phyloP scores from a whole-genome alignment of 2,888 invertebrate species.

The Sminthurinus aureus region DNA sequence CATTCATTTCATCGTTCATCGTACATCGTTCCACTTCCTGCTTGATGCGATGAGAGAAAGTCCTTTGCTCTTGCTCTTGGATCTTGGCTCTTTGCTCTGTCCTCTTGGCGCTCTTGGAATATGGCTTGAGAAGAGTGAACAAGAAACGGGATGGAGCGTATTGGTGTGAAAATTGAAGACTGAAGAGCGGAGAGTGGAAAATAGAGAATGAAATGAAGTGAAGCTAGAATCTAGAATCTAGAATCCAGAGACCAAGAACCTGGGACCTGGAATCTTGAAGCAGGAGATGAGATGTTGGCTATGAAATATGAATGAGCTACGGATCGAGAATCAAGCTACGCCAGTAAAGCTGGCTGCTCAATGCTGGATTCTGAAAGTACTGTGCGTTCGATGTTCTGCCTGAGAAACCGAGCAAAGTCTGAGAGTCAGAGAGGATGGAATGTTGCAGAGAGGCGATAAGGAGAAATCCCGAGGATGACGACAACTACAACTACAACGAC shows the following conservation, averaged over 20 bases:
- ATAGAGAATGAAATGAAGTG: not conserved
- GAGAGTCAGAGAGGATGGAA: not conserved
- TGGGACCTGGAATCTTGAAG: too few species aligned
- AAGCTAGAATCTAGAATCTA: too few species aligned
- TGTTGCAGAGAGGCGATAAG: not conserved
- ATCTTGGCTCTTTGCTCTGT: too few species aligned
- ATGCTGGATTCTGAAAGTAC: too few species aligned
- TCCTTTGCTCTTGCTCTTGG: not conserved
- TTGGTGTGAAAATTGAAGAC: too few species aligned
- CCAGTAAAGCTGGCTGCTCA: too few species aligned
- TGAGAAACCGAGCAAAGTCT: too few species aligned
- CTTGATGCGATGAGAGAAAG: not conserved
- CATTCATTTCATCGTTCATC: too few species aligned
- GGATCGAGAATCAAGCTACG: not conserved
- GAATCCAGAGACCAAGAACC: too few species aligned
- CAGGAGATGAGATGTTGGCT: not conserved
- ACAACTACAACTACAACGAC: not conserved
- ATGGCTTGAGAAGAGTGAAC: not conserved
- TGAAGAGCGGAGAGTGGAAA: not conserved
- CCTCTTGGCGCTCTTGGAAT: too few species aligned
- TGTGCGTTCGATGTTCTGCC: too few species aligned
- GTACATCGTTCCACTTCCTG: not conserved
- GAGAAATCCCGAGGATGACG: not conserved
- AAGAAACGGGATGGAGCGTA: too few species aligned
- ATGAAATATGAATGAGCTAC: not conserved